Evolutionary conservation across 2,797 vertebrate species (phyloP).

Genomic region (Melanotaenia pygmaea): DNA sequence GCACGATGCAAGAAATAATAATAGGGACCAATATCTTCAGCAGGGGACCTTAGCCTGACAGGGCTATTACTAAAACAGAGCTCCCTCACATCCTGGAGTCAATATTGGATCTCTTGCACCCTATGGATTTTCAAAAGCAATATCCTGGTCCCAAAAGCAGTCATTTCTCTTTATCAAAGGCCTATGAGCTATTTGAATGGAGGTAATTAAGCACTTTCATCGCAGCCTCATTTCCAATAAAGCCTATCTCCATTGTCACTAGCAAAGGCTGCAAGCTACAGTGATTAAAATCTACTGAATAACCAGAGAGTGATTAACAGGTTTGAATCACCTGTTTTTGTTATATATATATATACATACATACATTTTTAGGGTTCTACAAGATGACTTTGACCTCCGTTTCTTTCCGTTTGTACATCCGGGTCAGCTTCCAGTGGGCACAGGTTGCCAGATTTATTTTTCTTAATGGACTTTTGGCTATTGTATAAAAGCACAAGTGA

Average conservation of each 20-base stretch:
- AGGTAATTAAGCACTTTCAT: slow-evolving; percentile 79
- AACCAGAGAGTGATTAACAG: slow-evolving; percentile 69
- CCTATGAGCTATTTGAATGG: slow-evolving; percentile 71
- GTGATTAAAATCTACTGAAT: slow-evolving; percentile 72
- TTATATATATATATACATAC: slow-evolving; percentile 62
- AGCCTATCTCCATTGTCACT: slow-evolving; percentile 63
- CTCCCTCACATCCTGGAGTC: slow-evolving; percentile 49
- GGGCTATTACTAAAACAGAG: slow-evolving; percentile 68
- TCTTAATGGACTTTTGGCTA: slow-evolving; percentile 15
- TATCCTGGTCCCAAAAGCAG: slow-evolving; percentile 71
- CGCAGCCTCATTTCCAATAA: slow-evolving; percentile 72
- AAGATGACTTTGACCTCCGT: slow-evolving; percentile 46
- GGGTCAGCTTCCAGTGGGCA: slow-evolving; percentile 32
- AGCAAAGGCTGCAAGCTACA: slow-evolving; percentile 57
- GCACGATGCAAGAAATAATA: slow-evolving; percentile 50
- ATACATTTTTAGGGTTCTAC: slow-evolving; percentile 51
- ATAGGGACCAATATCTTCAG: slow-evolving; percentile 49
- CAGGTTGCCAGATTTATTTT: not conserved
- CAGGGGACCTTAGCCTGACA: slow-evolving; percentile 46
- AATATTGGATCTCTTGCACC: slow-evolving; percentile 67
- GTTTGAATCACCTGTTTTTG: slow-evolving; percentile 59
- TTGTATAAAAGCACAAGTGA: slow-evolving; percentile 25
- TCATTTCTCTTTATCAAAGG: slow-evolving; percentile 72
- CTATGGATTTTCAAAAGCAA: slow-evolving; percentile 79
- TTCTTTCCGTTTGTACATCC: slow-evolving; percentile 54